A percentile compares a stretch with the other conserved stretches of the same genome.
Conservation (phyloP, 2,113 vertebrate genomes). For the Paracanthobrama guichenoti region DNA sequence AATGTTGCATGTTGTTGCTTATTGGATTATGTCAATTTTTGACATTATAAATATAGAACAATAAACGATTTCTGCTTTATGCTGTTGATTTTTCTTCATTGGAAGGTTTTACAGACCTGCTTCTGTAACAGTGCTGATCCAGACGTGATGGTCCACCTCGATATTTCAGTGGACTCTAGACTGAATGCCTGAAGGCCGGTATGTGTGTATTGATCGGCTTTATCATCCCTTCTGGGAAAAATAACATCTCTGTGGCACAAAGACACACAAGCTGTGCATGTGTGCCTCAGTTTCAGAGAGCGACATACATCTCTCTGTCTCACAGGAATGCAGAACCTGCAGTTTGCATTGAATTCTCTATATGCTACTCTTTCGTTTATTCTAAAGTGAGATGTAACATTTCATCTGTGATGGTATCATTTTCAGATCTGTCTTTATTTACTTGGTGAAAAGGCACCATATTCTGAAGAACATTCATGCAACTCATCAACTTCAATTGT, state of each 20-base stretch:
- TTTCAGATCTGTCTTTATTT: background rate
- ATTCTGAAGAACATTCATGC: background rate
- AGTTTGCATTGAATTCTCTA: background rate
- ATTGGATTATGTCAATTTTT: background rate
- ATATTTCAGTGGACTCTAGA: slow-evolving; percentile 34
- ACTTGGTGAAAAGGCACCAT: background rate
- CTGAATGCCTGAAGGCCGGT: slow-evolving; percentile 51
- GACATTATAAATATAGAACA: background rate
- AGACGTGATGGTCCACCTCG: slow-evolving; percentile 37
- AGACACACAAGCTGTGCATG: slow-evolving; percentile 53
- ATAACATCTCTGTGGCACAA: slow-evolving; percentile 64
- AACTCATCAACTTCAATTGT: background rate
- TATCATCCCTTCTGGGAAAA: slow-evolving; percentile 63
- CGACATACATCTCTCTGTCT: slow-evolving; percentile 23
- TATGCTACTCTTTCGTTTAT: background rate
- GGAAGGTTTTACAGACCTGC: slow-evolving; percentile 1
- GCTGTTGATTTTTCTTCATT: slow-evolving; percentile 23
- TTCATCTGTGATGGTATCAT: too few relatives aligned
- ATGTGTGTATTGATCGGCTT: slow-evolving; percentile 66
- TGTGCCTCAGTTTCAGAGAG: slow-evolving; percentile 10
- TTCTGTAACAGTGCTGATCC: slow-evolving; percentile 46
- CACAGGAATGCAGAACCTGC: background rate
- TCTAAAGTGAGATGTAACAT: background rate
- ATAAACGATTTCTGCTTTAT: background rate
- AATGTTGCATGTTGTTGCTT: background rate